Base-by-base conservation (phyloP, 2,888 invertebrate genomes). In the Heliconius cydno region DNA sequence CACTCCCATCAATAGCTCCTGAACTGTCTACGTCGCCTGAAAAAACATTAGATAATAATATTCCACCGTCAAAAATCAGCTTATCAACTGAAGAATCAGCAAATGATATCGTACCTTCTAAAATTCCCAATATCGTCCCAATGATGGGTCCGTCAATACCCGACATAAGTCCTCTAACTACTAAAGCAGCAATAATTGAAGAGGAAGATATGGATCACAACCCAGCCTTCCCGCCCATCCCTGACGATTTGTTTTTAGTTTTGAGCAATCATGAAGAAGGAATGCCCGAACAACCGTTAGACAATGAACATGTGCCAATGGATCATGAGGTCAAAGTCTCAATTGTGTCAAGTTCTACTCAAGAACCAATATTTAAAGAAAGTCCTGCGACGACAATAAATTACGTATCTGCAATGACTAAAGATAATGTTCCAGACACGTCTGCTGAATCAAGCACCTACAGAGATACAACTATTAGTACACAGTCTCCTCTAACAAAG, bases 121-220 rank as follows among this genome's bases (percentile, higher is more conserved):
- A 89, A 76, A 82, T 89, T 15, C 90, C 92, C n/a, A 88, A 78
- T 57, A 78, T 88, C 30, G 81, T 90, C 28, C 88, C 90, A 30
- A 88, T 90, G 28, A 90, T 88, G 86, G 91, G 90, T 22, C 87
- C 90, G 1, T 84, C 89, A 65, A 84, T 86, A 10, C 70, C 41
- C 63, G 86, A 46, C 15, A 70, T 86, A 12, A 84, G 87, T n/a
- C 86, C 86, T 7, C 89, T 87, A 30, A 91, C 90, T 2, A 89
- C 90, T 1, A 93, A 92, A 85, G 85, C 91, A 30, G 88, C 92
- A 2, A 85, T 91, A 3, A 85, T 93, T 12, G 93, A 94, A 83
- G 94, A 95, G 82, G 94, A 95, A 81, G 94, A 95, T 81, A 19
- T 92, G 25, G 94, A 94, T 65, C 94, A 92, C 73, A 94, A 94